Conservation (phyloP, 2,888 invertebrate genomes). For the Glyphotaelius pellucidus region DNA sequence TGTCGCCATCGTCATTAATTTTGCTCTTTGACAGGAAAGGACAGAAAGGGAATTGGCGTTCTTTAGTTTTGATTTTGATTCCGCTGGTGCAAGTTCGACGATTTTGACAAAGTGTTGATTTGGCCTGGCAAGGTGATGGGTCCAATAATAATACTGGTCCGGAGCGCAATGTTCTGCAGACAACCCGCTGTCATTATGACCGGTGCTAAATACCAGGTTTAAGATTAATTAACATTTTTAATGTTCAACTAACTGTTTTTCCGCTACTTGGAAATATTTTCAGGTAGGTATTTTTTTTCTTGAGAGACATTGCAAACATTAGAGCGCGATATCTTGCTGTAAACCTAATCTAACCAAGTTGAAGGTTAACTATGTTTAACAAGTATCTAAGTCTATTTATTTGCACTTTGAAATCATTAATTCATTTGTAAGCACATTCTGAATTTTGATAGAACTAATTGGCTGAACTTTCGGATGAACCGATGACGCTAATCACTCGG, state of each 20-base stretch:
- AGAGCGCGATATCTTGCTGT: background rate
- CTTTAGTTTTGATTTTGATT: background rate
- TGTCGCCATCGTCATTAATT: constrained; percentile 30
- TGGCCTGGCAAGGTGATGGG: constrained; percentile 1
- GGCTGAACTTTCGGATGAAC: background rate
- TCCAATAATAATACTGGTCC: constrained; percentile 2
- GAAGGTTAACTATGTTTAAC: background rate
- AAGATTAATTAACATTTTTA: constrained; percentile 18
- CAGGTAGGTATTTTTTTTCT: background rate
- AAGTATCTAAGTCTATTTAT: background rate
- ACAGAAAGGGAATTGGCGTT: background rate
- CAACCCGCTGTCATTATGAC: background rate
- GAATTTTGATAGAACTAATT: background rate
- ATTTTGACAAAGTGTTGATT: background rate
- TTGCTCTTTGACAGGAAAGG: background rate
- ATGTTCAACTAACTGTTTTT: background rate
- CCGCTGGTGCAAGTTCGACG: background rate
- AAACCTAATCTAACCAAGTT: background rate
- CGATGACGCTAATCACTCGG: too few species aligned
- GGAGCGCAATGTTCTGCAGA: background rate
- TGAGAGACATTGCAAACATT: background rate
- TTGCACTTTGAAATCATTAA: background rate
- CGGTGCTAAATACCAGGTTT: constrained; percentile 7
- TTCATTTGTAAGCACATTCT: background rate
- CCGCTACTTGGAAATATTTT: background rate